Base-by-base conservation (phyloP, 2,888 invertebrate species). In the Ferdinandea cuprea region DNA sequence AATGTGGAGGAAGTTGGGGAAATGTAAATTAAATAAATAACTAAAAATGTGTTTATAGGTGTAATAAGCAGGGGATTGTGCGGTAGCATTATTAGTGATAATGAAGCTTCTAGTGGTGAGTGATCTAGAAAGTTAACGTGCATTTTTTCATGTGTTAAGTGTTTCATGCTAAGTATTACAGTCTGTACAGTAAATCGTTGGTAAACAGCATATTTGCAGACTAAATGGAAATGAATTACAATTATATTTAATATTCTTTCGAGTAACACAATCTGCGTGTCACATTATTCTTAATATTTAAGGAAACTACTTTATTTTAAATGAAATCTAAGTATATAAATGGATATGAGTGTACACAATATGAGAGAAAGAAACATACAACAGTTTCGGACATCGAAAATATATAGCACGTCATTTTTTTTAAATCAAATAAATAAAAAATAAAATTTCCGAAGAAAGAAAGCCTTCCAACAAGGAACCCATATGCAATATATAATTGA, bases 21-120 rank as follows among this genome's bases (percentile, higher is more conserved):
- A 19, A 44, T 44, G 44, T 11, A 0, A 44, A 11, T 19, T 44
- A 21, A 11, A 44, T 19, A 13, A 13, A 40, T n/a, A n/a, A 37
- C 11, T 17, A 17, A 42, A 35, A 2, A 3, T 17, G 42, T 42
- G 3, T n/a, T n/a, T n/a, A n/a, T n/a, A 44, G 2, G 44, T 44
- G 15, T 44, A 21, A 21, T 19, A 44, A 44, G 44, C 21, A 19
- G 9, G 9, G 17, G 44, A 9, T 8, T 17, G 17, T 17, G 9
- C 8, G 19, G 4, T 19, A 19, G 17, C 44, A 17, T 17, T 37
- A 28, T 37, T 35, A 11, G 19, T 44, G 9, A 19, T 9, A 9
- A 44, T 44, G 44, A 44, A 44, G 44, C 44, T 44, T 9, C 9
- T 19, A 11, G 19, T 44, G 44, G 44, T 44, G 19, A 44, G 19